Evolutionary conservation across 2,888 invertebrate species (phyloP).

Genomic region (Folsomia manolachei): DNA sequence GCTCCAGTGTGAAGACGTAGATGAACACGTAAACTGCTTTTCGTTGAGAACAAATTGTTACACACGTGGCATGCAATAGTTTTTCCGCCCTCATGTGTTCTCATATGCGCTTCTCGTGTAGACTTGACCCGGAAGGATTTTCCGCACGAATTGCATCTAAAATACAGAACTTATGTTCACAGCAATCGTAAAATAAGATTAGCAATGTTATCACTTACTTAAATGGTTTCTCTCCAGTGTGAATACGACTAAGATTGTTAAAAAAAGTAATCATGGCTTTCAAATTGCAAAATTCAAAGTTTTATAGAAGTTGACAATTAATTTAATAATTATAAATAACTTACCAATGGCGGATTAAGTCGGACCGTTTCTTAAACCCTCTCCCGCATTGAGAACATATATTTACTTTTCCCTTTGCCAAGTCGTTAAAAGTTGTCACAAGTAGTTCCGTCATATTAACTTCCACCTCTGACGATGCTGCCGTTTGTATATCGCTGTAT

Average conservation of each 20-base stretch:
- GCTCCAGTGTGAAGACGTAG: constrained; percentile 73
- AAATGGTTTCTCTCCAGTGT: constrained; percentile 55
- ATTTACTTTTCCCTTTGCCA: constrained; percentile 23
- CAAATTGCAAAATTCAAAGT: too few species aligned
- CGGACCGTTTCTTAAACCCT: constrained; percentile 56
- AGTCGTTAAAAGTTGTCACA: neutral
- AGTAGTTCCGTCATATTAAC: neutral
- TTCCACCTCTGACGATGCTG: neutral
- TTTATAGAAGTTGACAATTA: too few species aligned
- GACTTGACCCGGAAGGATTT: constrained; percentile 64
- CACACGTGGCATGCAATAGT: constrained; percentile 65
- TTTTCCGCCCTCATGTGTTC: constrained; percentile 62
- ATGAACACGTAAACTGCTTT: constrained; percentile 73
- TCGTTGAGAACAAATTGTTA: constrained; percentile 63
- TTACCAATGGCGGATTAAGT: constrained; percentile 54
- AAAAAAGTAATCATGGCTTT: neutral
- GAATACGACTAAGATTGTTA: constrained; percentile 53
- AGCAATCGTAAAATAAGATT: neutral
- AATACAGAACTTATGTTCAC: too few species aligned
- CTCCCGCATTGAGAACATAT: constrained; percentile 56
- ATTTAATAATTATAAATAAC: too few species aligned
- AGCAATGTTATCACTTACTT: constrained; percentile 39
- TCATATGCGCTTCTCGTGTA: constrained; percentile 63
- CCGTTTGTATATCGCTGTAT: neutral
- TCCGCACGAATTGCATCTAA: constrained; percentile 44